These are phyloP conservation scores for Ischnus inquisitorius DNA, from an alignment of 2,888 invertebrate species.

Conservation along the genomic window DNA sequence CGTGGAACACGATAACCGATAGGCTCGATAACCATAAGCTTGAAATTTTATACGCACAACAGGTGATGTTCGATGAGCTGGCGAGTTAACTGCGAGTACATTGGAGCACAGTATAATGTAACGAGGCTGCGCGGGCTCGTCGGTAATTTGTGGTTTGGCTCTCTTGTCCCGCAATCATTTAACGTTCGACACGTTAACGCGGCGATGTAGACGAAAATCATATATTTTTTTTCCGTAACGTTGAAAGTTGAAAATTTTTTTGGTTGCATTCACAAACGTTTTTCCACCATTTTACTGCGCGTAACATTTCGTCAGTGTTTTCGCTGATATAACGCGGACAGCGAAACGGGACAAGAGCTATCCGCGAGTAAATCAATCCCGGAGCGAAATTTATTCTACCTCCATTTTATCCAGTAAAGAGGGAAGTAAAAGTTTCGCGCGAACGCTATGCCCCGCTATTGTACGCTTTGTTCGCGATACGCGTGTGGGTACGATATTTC, in stretches of 20 bases:
- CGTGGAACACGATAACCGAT: slow-evolving; percentile 38
- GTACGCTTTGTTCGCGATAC: background rate
- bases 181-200: no score
- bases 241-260: no score
- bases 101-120: background rate
- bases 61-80: slow-evolving; percentile 14
- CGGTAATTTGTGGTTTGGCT: no score
- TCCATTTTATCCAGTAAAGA: slow-evolving; percentile 17
- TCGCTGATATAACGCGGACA: background rate
- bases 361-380: slow-evolving; percentile 51
- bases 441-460: background rate
- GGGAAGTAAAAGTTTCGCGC: background rate
- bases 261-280: no score
- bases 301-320: background rate
- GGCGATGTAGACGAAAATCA: no score
- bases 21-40: slow-evolving; percentile 35
- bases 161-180: no score
- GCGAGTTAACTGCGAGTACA: slow-evolving; percentile 29
- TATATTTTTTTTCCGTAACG: no score
- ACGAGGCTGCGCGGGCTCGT: background rate
- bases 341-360: background rate
- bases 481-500: background rate
- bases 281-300: background rate
- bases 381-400: slow-evolving; percentile 51
- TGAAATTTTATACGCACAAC: slow-evolving; percentile 57